phyloP scores from a whole-genome alignment of 1,140 invertebrate genomes.

The Halotydeus destructor region DNA sequence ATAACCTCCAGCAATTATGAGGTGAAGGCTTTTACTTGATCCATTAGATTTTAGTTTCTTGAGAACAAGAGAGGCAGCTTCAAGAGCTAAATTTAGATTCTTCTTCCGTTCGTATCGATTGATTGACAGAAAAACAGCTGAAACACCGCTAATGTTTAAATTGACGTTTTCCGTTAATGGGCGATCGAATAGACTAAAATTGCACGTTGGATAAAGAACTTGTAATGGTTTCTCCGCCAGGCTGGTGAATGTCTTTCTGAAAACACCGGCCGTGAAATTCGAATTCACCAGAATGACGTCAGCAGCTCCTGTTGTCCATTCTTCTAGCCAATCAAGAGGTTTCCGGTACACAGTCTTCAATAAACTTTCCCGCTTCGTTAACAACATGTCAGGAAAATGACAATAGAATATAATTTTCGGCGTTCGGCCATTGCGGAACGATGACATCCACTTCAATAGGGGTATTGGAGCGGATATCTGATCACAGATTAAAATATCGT shows the following conservation, averaged over 20 bases:
- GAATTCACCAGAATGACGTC: slow-evolving; percentile 72
- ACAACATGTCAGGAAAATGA: slow-evolving; percentile 86
- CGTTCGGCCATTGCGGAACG: slow-evolving; percentile 17
- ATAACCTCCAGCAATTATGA: slow-evolving; percentile 93
- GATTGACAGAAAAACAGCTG: slow-evolving; percentile 58
- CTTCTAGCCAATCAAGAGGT: slow-evolving; percentile 81
- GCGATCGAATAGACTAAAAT: slow-evolving; percentile 49
- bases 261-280: slow-evolving; percentile 62
- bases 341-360: slow-evolving; percentile 39
- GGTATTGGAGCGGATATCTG: slow-evolving; percentile 68
- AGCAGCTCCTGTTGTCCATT: slow-evolving; percentile 48
- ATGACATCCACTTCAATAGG: slow-evolving; percentile 35
- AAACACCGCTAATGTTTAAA: slow-evolving; percentile 22
- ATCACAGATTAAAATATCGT: slow-evolving; percentile 77
- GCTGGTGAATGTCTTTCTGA: slow-evolving; percentile 55
- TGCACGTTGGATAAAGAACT: slow-evolving; percentile 84
- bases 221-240: slow-evolving; percentile 39
- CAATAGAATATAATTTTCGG: slow-evolving; percentile 78
- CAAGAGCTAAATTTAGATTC: slow-evolving; percentile 60
- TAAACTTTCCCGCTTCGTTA: slow-evolving; percentile 29
- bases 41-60: not conserved
- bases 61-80: slow-evolving; percentile 40
- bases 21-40: slow-evolving; percentile 35
- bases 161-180: slow-evolving; percentile 29
- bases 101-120: slow-evolving; percentile 97